A percentile compares a stretch with the other conserved stretches of the same genome.
Evolutionary conservation across 1,140 invertebrate species (phyloP).

Genomic region (Eumeta japonica): DNA sequence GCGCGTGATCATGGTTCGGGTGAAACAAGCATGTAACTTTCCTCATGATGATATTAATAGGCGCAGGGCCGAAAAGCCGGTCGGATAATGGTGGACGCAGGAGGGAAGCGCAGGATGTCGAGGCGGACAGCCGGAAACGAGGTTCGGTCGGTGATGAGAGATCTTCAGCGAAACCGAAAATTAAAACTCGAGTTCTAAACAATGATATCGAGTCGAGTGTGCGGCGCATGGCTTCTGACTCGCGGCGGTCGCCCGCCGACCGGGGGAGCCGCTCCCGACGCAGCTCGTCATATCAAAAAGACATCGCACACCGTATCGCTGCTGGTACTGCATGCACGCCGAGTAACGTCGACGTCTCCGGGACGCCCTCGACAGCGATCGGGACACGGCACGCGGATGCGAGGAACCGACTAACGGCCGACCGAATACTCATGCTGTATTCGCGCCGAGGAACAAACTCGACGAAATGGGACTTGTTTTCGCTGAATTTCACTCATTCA

Average conservation of each 20-base stretch:
- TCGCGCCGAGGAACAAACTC: conserved; percentile 20
- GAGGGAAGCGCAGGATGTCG: too few relatives aligned
- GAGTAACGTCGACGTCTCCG: conserved; percentile 25
- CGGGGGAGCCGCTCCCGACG: neutral
- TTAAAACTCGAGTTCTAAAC: conserved; percentile 38
- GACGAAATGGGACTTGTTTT: conserved; percentile 35
- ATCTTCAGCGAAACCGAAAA: conserved; percentile 51
- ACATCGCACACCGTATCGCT: conserved; percentile 48
- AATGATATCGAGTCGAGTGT: conserved; percentile 48
- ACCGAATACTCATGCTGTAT: conserved; percentile 35
- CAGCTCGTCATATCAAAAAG: conserved; percentile 44
- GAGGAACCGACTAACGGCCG: conserved; percentile 31
- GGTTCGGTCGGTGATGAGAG: conserved; percentile 43
- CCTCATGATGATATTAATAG: too few relatives aligned
- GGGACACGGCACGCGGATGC: conserved; percentile 38
- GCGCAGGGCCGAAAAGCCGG: too few relatives aligned
- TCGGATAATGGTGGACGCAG: conserved; percentile 22
- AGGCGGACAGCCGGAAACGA: conserved; percentile 9
- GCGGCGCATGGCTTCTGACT: conserved; percentile 20
- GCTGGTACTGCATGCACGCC: conserved; percentile 39
- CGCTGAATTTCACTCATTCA: conserved; percentile 54
- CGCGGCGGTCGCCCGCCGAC: conserved; percentile 20
- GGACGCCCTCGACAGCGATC: conserved; percentile 21
- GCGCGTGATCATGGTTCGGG: conserved; percentile 44
- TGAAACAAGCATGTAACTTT: conserved; percentile 43